Percentiles rank a stretch among this genome's conserved stretches.
phyloP scores from a whole-genome alignment of 1,140 invertebrate genomes.

The Drosophila lacertosa region DNA sequence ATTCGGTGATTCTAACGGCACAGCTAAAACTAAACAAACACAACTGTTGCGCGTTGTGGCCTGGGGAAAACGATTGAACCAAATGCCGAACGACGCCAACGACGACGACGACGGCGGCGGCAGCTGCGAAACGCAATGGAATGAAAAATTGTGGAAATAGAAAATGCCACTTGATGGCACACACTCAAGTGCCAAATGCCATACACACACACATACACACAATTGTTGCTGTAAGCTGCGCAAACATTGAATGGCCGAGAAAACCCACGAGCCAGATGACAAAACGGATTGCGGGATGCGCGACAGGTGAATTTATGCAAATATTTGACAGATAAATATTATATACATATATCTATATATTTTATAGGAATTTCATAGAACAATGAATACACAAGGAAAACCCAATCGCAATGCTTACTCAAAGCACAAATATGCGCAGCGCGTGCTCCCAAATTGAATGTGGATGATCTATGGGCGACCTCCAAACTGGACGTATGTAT shows the following conservation, averaged over 20 bases:
- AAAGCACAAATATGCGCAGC: conserved; percentile 66
- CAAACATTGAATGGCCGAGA: conserved; percentile 26
- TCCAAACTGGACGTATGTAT: conserved; percentile 23
- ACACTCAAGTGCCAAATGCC: conserved; percentile 5
- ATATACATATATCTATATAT: conserved; percentile 19
- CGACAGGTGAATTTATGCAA: conserved; percentile 49
- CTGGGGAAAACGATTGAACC: conserved; percentile 65
- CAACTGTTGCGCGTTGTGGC: conserved; percentile 53
- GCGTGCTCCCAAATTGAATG: conserved; percentile 18
- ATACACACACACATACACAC: conserved; percentile 12
- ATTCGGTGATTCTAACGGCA: conserved; percentile 58
- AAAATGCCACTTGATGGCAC: conserved; percentile 62
- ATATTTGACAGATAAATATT: conserved; percentile 31
- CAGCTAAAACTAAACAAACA: conserved; percentile 76
- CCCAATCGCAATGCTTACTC: conserved; percentile 64
- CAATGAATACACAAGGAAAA: conserved; percentile 59
- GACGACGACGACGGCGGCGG: conserved; percentile 3
- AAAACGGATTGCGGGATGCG: conserved; percentile 14
- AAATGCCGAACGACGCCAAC: conserved; percentile 16
- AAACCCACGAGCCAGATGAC: conserved; percentile 17
- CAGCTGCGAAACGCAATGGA: conserved; percentile 33
- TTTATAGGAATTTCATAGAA: conserved; percentile 48
- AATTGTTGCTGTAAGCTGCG: conserved; percentile 26
- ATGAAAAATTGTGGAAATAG: conserved; percentile 70
- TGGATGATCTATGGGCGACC: conserved; percentile 31